These are phyloP conservation scores for Austrofundulus limnaeus DNA, from an alignment of 2,113 vertebrate genomes.

Conservation along the genomic window DNA sequence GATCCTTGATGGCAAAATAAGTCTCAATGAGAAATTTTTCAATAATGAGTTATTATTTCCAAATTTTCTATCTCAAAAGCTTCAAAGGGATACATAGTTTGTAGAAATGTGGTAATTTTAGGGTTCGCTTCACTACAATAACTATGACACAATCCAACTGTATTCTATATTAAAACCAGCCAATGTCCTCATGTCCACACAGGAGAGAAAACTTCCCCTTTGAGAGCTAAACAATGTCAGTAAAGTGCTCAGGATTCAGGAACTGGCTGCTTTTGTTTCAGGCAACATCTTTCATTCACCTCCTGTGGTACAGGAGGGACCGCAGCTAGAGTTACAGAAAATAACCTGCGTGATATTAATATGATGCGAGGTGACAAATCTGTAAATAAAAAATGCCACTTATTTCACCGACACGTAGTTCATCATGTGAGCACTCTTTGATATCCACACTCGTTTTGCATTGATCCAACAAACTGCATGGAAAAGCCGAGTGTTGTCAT, in stretches of 20 bases:
- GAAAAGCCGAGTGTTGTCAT: slow-evolving; percentile 30
- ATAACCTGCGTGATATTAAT: slow-evolving; percentile 48
- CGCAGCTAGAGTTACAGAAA: slow-evolving; percentile 51
- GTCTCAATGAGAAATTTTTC: too few species aligned
- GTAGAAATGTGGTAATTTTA: too few species aligned
- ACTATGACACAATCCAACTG: slow-evolving; percentile 29
- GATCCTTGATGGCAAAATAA: too few species aligned
- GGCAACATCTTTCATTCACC: slow-evolving; percentile 24
- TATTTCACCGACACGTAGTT: slow-evolving; percentile 32
- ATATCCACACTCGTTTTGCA: slow-evolving; percentile 32
- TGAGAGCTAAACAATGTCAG: slow-evolving; percentile 47
- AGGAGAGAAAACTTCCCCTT: slow-evolving; percentile 19
- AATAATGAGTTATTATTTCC: too few species aligned
- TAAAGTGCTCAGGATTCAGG: slow-evolving; percentile 19
- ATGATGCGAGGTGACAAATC: slow-evolving; percentile 59
- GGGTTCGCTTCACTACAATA: background rate
- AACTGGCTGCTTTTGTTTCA: slow-evolving; percentile 52
- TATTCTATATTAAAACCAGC: slow-evolving; percentile 36
- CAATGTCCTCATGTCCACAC: slow-evolving; percentile 47
- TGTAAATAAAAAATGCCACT: slow-evolving; percentile 30
- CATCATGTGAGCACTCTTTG: slow-evolving; percentile 27
- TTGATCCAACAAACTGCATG: slow-evolving; percentile 19
- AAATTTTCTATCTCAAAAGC: too few species aligned
- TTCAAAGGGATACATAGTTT: too few species aligned
- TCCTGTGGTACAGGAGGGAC: slow-evolving; percentile 41